phyloP scores from a whole-genome alignment of 2,797 vertebrate genomes.

The Cossypha heuglini region DNA sequence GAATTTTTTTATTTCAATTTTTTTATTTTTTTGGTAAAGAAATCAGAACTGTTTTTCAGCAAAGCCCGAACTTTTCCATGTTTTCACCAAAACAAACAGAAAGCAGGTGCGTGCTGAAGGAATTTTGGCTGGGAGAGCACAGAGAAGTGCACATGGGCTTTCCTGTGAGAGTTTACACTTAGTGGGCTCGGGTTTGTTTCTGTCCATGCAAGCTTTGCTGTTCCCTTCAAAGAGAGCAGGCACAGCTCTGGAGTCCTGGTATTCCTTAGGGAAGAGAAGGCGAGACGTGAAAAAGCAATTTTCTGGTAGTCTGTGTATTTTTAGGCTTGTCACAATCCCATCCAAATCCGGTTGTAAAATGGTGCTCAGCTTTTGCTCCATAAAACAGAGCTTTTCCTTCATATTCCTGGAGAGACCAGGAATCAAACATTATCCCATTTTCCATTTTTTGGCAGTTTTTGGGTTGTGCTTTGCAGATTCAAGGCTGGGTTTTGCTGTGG shows the following conservation, averaged over 20 bases:
- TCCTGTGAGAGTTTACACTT: neutral
- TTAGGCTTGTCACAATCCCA: neutral
- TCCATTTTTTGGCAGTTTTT: neutral
- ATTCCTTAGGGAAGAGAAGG: neutral
- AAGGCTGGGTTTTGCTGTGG: rapidly evolving
- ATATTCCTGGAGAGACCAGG: neutral
- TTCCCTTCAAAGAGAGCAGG: neutral
- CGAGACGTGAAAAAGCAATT: rapidly evolving
- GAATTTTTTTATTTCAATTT: neutral
- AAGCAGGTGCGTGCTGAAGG: conserved; percentile 56
- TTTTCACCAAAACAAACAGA: conserved; percentile 60
- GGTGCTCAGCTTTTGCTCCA: neutral
- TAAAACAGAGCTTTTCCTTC: rapidly evolving
- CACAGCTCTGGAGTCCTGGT: neutral
- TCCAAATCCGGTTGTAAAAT: rapidly evolving
- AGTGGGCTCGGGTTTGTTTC: neutral
- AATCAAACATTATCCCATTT: rapidly evolving
- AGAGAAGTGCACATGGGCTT: neutral
- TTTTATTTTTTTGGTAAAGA: neutral
- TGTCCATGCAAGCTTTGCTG: neutral
- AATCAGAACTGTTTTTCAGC: neutral
- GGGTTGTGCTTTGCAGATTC: neutral
- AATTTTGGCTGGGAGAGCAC: neutral
- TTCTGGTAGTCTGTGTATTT: neutral
- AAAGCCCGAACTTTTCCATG: neutral